Base-by-base conservation (phyloP, 2,113 vertebrate species). In the Sterna hirundo region DNA sequence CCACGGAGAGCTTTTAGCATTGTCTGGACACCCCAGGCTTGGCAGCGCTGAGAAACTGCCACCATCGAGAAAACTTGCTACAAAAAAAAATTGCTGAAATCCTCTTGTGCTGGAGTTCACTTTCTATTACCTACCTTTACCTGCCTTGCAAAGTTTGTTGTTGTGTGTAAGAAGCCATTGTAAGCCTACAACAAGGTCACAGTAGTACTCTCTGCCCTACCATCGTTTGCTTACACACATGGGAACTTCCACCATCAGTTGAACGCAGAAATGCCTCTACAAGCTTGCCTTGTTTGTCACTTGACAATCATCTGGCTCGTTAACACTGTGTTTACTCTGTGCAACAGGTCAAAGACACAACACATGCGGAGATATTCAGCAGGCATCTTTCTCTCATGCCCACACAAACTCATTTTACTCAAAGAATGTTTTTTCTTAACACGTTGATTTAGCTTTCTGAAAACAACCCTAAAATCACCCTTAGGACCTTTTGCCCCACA, bases 301-400 rank as follows among this genome's bases (percentile, higher is more conserved):
- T 92, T 93, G 80, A 65, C 81, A 90, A 21, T 72, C 62, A 21
- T 72, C 62, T 86, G 62, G 57, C 71, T 81, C 89, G 18, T 66
- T 88, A 93, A 60, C 70, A n/a, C 32, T 72, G 13, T 92, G 66
- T 96, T 92, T 75, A 54, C 88, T 94, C 84, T 93, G 70, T 92
- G 11, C 62, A 88, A n/a, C 77, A 88, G 38, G 66, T 86, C 66
- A 91, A 93, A 91, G 46, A 83, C 58, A 57, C 36, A 42, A 27
- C 40, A 38, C 83, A 61, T 13, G 1, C 64, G 70, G 86, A 95
- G 44, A 52, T 91, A 91, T 79, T 87, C 12, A 3, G 38, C 57
- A 20, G 6, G 2, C 8, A 15, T 65, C 81, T 79, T 91, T 93
- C 74, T 84, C 51, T 61, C 15, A 11, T 89, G 42, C 71, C 71